Percentiles rank a stretch among this genome's conserved stretches.
These are phyloP conservation scores for Lepidochrysops patricia DNA, from an alignment of 2,888 invertebrate genomes.

Conservation along the genomic window DNA sequence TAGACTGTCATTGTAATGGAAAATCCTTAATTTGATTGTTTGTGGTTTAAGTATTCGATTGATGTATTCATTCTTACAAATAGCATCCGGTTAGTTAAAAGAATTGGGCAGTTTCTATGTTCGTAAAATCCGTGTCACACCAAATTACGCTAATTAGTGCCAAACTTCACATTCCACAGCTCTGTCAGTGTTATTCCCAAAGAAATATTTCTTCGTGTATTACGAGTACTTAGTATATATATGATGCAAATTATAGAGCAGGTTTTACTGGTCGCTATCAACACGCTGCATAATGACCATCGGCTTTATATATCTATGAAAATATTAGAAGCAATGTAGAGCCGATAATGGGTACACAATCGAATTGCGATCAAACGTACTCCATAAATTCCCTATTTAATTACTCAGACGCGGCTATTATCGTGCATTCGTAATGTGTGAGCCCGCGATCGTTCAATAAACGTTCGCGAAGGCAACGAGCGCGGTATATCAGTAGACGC, in stretches of 20 bases:
- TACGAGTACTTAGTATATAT: neutral
- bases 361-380: neutral
- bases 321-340: constrained; percentile 1
- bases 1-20: neutral
- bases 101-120: too few species aligned
- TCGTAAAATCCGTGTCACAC: neutral
- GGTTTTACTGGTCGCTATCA: constrained; percentile 1
- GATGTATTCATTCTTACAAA: neutral
- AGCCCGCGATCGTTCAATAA: constrained; percentile 5
- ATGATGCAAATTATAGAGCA: neutral
- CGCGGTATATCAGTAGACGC: constrained; percentile 40
- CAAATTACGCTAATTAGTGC: neutral
- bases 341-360: constrained; percentile 1
- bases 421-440: constrained; percentile 9
- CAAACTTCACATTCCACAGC: neutral
- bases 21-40: neutral
- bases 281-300: neutral
- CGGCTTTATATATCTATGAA: neutral
- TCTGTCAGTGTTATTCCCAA: neutral
- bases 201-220: neutral
- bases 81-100: too few species aligned
- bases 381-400: neutral
- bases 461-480: constrained; percentile 4
- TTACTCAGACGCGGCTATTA: neutral
- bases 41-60: neutral